Percentiles rank a stretch among this genome's conserved stretches.
phyloP scores from a whole-genome alignment of 2,888 invertebrate species.

The Galerucella pusilla region DNA sequence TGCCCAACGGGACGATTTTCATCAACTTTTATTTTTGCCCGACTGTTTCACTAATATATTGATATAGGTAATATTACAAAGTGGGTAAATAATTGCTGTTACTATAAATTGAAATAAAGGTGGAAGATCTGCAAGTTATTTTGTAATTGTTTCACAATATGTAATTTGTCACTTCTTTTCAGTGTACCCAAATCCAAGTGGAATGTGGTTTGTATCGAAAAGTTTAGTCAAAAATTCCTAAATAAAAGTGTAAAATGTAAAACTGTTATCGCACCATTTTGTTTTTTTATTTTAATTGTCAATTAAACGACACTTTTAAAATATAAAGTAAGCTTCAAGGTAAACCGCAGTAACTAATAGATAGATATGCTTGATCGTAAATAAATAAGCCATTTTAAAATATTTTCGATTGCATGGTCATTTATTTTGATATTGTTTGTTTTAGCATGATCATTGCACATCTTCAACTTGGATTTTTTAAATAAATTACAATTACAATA shows the following conservation, averaged over 20 bases:
- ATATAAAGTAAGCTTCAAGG: neutral
- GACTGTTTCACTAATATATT: slow-evolving; percentile 6
- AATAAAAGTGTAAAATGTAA: slow-evolving; percentile 29
- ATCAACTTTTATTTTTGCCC: no score
- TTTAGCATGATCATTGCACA: slow-evolving; percentile 29
- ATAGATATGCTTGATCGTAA: slow-evolving; percentile 13
- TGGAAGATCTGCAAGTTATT: slow-evolving; percentile 21
- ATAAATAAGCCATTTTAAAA: slow-evolving; percentile 4
- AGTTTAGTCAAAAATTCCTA: slow-evolving; percentile 32
- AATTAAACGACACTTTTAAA: neutral
- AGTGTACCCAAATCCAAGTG: slow-evolving; percentile 35
- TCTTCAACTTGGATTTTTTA: slow-evolving; percentile 19
- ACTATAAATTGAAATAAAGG: neutral
- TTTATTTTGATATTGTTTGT: slow-evolving; percentile 10
- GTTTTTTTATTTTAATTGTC: slow-evolving; percentile 15
- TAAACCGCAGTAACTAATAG: slow-evolving; percentile 12
- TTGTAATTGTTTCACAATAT: slow-evolving; percentile 7
- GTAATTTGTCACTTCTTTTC: slow-evolving; percentile 24
- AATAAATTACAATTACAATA: slow-evolving; percentile 11
- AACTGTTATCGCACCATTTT: slow-evolving; percentile 24
- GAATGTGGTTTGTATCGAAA: slow-evolving; percentile 42
- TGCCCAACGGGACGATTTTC: no score
- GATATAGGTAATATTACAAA: neutral
- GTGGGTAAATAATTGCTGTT: neutral
- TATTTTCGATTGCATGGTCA: neutral